phyloP scores from a whole-genome alignment of 2,113 vertebrate genomes.

The Pantherophis guttatus region DNA sequence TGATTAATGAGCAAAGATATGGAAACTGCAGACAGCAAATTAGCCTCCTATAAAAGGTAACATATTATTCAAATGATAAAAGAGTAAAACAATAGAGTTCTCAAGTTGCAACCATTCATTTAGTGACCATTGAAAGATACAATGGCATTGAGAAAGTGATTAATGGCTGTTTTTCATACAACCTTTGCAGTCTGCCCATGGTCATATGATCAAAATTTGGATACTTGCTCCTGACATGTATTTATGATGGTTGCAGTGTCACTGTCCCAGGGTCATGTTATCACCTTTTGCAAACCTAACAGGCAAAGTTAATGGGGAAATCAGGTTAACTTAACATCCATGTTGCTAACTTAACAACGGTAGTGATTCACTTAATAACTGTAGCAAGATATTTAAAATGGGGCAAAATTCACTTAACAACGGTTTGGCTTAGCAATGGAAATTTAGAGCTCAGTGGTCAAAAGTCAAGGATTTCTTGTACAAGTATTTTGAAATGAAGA shows the following conservation, averaged over 20 bases:
- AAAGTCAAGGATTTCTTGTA: background rate
- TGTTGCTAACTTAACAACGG: background rate
- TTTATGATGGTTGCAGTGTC: background rate
- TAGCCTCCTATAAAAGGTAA: background rate
- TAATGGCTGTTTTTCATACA: background rate
- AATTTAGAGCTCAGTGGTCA: background rate
- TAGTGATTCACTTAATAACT: background rate
- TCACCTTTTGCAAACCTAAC: background rate
- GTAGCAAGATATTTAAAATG: background rate
- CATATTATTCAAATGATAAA: background rate
- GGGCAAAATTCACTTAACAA: background rate
- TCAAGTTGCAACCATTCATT: background rate
- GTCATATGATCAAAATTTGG: background rate
- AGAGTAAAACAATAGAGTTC: background rate
- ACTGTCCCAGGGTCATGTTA: background rate
- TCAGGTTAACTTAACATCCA: background rate
- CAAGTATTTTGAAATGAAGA: background rate
- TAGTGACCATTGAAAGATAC: background rate
- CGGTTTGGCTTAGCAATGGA: background rate
- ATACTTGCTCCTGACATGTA: background rate
- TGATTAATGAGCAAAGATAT: background rate
- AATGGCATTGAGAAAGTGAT: background rate
- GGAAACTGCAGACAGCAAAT: background rate
- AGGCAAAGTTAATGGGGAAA: background rate
- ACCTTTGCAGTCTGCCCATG: background rate